Conservation (phyloP, 2,113 vertebrate genomes). For the Perca fluviatilis region DNA sequence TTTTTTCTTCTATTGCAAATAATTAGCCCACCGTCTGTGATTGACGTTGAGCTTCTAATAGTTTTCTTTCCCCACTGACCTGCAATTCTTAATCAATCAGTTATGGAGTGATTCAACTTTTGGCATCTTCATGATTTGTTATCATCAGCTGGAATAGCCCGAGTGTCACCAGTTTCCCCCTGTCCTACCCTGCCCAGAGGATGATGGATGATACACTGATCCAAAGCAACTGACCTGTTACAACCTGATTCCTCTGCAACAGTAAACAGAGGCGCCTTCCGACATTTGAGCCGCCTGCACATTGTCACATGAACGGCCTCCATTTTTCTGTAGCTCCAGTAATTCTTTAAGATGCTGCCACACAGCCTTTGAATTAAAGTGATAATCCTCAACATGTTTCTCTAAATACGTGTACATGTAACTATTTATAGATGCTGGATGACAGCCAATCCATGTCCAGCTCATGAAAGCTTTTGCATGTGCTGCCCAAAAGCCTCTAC, state of each 20-base stretch:
- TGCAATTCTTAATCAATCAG: conserved; percentile 9
- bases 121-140: conserved; percentile 35
- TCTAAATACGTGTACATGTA: neutral
- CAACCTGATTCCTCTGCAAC: conserved; percentile 60
- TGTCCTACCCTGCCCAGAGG: conserved; percentile 40
- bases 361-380: neutral
- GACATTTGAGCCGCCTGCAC: conserved; percentile 45
- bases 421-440: neutral
- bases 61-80: neutral
- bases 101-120: conserved; percentile 27
- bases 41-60: neutral
- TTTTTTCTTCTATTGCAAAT: neutral
- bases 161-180: conserved; percentile 45
- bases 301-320: conserved; percentile 31
- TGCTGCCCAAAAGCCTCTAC: neutral
- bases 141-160: conserved; percentile 36
- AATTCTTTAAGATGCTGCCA: conserved; percentile 19
- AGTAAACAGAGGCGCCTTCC: conserved; percentile 61
- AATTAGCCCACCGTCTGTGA: neutral
- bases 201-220: conserved; percentile 72
- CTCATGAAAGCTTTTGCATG: neutral
- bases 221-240: conserved; percentile 68
- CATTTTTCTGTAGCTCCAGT: conserved; percentile 26
- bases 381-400: neutral
- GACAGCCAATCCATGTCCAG: neutral